Percentiles rank a stretch among this genome's conserved stretches.
phyloP scores from a whole-genome alignment of 92 coral and sea anemone species.

The Zoanthus sociatus region DNA sequence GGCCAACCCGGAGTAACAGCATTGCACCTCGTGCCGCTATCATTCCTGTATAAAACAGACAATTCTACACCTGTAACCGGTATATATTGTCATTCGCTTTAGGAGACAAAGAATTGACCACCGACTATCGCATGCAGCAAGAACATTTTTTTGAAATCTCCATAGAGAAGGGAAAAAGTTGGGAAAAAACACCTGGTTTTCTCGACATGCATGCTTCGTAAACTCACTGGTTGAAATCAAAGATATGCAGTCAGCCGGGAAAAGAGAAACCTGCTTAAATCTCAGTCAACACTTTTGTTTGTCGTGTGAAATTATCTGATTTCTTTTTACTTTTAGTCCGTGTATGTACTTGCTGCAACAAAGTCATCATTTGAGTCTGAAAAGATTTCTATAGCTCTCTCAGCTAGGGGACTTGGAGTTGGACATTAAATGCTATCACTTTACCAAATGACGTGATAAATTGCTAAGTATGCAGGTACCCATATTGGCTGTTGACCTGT shows the following conservation, averaged over 20 bases:
- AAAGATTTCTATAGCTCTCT: no score
- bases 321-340: background rate
- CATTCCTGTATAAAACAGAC: background rate
- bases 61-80: constrained; percentile 1
- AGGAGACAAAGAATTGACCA: constrained; percentile 10
- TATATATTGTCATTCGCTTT: background rate
- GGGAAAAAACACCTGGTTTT: constrained; percentile 17
- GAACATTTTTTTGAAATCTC: constrained; percentile 2
- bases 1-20: background rate
- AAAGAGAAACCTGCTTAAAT: background rate
- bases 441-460: no score
- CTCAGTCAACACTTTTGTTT: background rate
- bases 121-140: constrained; percentile 39
- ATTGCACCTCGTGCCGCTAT: background rate
- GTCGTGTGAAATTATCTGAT: background rate
- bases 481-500: no score
- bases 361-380: no score
- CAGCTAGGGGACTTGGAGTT: background rate
- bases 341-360: no score
- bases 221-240: background rate
- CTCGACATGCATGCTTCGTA: constrained; percentile 19
- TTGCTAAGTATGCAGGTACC: no score
- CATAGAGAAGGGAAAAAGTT: constrained; percentile 5
- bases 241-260: background rate
- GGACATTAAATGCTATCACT: no score